Conservation (phyloP, 2,797 vertebrate genomes). For the Meda fulgida region DNA sequence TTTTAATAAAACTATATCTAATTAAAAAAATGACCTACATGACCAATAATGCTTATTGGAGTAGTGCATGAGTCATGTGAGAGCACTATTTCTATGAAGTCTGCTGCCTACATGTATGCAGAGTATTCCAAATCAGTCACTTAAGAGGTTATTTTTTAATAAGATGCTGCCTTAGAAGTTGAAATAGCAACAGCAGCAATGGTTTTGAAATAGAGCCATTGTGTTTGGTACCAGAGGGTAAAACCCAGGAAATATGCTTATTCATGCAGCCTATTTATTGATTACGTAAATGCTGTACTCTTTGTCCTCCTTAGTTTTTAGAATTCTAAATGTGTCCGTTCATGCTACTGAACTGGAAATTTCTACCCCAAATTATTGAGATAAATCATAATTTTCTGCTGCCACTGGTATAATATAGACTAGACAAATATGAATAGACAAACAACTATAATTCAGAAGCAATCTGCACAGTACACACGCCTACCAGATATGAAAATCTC, state of each 20-base stretch:
- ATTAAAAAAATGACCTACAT: background rate
- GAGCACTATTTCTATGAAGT: background rate
- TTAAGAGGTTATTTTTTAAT: background rate
- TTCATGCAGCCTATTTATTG: conserved; percentile 58
- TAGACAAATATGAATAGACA: conserved; percentile 21
- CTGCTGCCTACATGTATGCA: no score
- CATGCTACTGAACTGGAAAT: conserved; percentile 24
- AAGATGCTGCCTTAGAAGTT: background rate
- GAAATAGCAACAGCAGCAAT: background rate
- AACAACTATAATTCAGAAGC: conserved; percentile 26
- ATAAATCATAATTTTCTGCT: conserved; percentile 26
- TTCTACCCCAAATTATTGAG: conserved; percentile 22
- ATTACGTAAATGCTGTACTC: conserved; percentile 61
- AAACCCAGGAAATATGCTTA: conserved; percentile 58
- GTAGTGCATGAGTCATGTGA: background rate
- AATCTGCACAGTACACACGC: conserved; percentile 20
- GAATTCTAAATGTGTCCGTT: conserved; percentile 25
- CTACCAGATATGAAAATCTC: conserved; percentile 53
- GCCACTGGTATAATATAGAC: conserved; percentile 19
- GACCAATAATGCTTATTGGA: background rate
- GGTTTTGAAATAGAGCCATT: background rate
- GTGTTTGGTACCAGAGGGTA: conserved; percentile 65
- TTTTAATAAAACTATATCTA: background rate
- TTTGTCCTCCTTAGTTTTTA: conserved; percentile 54
- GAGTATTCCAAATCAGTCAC: background rate